Percentiles rank a stretch among this genome's conserved stretches.
These are phyloP conservation scores for Tamandua tetradactyla DNA, from an alignment of 2,797 vertebrate species.

Conservation along the genomic window DNA sequence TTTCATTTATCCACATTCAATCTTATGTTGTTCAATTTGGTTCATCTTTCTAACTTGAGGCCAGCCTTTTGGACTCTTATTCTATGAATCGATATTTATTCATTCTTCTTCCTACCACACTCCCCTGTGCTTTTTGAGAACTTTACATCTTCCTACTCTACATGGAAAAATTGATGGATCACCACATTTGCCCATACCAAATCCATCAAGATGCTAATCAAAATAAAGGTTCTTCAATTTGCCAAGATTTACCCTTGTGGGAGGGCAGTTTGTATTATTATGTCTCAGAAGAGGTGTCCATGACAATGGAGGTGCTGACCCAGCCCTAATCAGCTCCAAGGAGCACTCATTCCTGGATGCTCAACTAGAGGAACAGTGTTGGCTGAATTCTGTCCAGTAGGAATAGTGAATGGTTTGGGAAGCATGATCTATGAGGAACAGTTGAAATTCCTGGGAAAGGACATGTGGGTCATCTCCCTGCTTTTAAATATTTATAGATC, in stretches of 20 bases:
- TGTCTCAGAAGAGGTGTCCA: not conserved
- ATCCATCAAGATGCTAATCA: not conserved
- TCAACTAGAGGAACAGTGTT: not conserved
- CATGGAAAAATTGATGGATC: not conserved
- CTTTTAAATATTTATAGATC: conserved; percentile 21
- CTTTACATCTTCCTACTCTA: not conserved
- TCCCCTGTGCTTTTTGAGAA: not conserved
- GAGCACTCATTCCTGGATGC: not conserved
- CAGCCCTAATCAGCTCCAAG: not conserved
- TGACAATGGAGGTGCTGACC: not conserved
- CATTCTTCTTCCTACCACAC: not conserved
- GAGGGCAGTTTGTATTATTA: not conserved
- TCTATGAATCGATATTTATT: not conserved
- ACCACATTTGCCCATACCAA: not conserved
- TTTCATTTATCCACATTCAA: not conserved
- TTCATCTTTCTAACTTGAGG: not conserved
- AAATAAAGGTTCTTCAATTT: not conserved
- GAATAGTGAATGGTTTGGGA: not conserved
- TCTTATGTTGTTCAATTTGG: not conserved
- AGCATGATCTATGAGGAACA: not conserved
- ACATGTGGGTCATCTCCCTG: not conserved
- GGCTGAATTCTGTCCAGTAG: not conserved
- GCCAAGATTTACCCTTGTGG: not conserved
- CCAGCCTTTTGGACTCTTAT: not conserved
- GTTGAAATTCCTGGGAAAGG: not conserved